phyloP scores from a whole-genome alignment of 2,797 vertebrate species.

The Paedocypris micromegethes region DNA sequence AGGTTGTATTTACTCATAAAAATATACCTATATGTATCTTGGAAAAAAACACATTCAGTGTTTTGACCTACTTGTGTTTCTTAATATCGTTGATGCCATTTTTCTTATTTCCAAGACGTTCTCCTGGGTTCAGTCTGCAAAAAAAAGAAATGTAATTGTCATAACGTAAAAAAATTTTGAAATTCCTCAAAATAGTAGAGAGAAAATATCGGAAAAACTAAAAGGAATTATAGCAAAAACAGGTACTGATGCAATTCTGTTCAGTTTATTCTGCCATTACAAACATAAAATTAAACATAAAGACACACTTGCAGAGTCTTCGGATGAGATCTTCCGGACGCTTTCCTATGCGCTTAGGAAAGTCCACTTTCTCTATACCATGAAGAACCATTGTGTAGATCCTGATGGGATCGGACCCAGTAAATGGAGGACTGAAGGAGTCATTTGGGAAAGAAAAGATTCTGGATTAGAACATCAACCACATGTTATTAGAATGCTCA shows the following conservation, averaged over 20 bases:
- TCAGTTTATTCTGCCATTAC: too few relatives aligned
- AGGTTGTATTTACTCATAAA: too few relatives aligned
- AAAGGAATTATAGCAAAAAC: too few relatives aligned
- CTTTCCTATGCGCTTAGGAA: slow-evolving; percentile 70
- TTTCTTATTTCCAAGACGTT: slow-evolving; percentile 75
- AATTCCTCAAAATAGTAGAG: too few relatives aligned
- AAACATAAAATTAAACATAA: too few relatives aligned
- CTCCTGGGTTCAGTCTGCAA: slow-evolving; percentile 69
- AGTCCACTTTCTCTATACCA: slow-evolving; percentile 75
- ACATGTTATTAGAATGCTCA: too few relatives aligned
- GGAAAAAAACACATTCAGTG: neutral
- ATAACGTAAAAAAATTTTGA: too few relatives aligned
- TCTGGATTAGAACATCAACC: too few relatives aligned
- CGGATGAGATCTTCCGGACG: slow-evolving; percentile 74
- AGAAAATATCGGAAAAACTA: too few relatives aligned
- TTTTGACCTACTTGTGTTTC: slow-evolving; percentile 69
- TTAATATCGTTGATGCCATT: slow-evolving; percentile 74
- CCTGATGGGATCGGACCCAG: slow-evolving; percentile 72
- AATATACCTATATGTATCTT: too few relatives aligned
- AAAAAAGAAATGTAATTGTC: neutral
- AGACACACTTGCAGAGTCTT: slow-evolving; percentile 70
- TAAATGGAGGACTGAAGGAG: slow-evolving; percentile 67
- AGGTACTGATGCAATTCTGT: too few relatives aligned
- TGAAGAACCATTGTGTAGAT: slow-evolving; percentile 78
- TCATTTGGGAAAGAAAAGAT: too few relatives aligned